phyloP scores from a whole-genome alignment of 2,113 vertebrate species.

The Colinus virginianus region DNA sequence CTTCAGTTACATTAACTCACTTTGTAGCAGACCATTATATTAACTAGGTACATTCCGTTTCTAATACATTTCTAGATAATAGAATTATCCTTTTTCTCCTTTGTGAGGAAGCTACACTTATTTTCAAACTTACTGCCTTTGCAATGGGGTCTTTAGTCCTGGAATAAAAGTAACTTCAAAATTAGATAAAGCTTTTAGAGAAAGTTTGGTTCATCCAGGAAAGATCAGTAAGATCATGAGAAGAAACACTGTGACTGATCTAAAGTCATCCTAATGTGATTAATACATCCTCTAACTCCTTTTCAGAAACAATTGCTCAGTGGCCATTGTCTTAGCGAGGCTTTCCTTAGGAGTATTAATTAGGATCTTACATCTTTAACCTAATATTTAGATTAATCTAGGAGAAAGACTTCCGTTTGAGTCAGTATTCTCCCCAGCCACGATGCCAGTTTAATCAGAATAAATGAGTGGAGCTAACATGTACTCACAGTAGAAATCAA shows the following conservation, averaged over 20 bases:
- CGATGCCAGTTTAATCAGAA: neutral
- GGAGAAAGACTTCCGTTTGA: neutral
- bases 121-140: neutral
- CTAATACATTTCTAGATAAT: neutral
- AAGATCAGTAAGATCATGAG: constrained; percentile 14
- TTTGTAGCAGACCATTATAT: neutral
- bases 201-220: constrained; percentile 33
- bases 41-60: neutral
- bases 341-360: neutral
- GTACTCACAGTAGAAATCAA: neutral
- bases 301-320: neutral
- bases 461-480: neutral
- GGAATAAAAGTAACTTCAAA: constrained; percentile 34
- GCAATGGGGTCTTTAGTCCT: neutral
- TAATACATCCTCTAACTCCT: neutral
- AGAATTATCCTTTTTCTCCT: neutral
- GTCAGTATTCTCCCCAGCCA: neutral
- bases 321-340: neutral
- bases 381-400: neutral
- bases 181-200: constrained; percentile 30
- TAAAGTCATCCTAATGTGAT: constrained; percentile 11
- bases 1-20: neutral
- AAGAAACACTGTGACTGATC: neutral
- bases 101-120: neutral
- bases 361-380: neutral